Evolutionary conservation across 2,888 invertebrate genomes (phyloP).

Genomic region (Drosophila prolongata): DNA sequence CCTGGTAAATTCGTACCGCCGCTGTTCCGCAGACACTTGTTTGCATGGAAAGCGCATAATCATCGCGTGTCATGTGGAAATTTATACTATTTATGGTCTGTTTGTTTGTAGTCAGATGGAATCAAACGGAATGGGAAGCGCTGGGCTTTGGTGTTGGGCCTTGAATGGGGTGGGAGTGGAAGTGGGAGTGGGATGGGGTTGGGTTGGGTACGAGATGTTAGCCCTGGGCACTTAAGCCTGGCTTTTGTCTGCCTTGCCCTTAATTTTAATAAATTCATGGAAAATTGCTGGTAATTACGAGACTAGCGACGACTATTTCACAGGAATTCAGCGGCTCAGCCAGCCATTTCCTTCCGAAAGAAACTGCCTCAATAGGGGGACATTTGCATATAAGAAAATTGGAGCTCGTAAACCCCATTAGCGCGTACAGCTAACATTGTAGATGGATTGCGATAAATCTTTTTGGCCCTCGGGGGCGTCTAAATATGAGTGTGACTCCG

Average conservation of each 20-base stretch:
- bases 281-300: conserved; percentile 76
- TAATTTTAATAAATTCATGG: conserved; percentile 75
- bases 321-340: conserved; percentile 55
- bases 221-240: conserved; percentile 61
- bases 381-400: conserved; percentile 66
- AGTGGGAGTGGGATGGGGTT: too few species aligned
- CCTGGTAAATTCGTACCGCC: conserved; percentile 1
- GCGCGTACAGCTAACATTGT: conserved; percentile 40
- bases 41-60: conserved; percentile 77
- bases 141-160: conserved; percentile 4
- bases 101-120: conserved; percentile 59
- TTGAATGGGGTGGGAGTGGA: conserved; percentile 6
- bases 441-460: conserved; percentile 54
- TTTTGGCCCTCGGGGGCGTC: conserved; percentile 28
- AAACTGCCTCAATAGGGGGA: conserved; percentile 17
- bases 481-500: conserved; percentile 24
- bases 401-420: conserved; percentile 45
- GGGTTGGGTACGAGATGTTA: conserved; percentile 22
- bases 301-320: conserved; percentile 64
- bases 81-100: conserved; percentile 78
- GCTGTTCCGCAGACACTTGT: conserved; percentile 40
- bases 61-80: conserved; percentile 81
- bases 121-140: conserved; percentile 31
- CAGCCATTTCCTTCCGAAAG: conserved; percentile 4
- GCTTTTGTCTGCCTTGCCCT: conserved; percentile 39